phyloP scores from a whole-genome alignment of 1,140 invertebrate species.

The Dolichoris vasculosae region DNA sequence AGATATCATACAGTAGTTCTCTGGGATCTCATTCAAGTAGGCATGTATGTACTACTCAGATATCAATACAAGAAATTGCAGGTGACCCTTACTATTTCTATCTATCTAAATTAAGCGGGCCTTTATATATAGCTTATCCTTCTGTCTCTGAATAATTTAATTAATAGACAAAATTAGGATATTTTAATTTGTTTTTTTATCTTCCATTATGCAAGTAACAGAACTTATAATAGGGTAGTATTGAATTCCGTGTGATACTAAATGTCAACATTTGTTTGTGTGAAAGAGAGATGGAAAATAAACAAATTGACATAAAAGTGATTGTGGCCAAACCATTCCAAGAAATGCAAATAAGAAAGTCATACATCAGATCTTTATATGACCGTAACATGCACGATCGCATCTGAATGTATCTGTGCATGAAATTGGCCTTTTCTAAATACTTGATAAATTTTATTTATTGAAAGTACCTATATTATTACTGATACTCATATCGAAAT shows the following conservation, averaged over 20 bases:
- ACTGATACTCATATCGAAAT: background rate
- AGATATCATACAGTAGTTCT: background rate
- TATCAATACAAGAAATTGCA: slow-evolving; percentile 64
- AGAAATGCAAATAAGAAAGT: slow-evolving; percentile 45
- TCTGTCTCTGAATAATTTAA: slow-evolving; percentile 66
- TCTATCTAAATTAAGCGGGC: slow-evolving; percentile 57
- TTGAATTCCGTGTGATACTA: background rate
- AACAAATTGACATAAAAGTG: too few relatives aligned
- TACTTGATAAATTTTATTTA: background rate
- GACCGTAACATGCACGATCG: background rate
- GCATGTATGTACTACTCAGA: background rate
- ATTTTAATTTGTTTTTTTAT: slow-evolving; percentile 74
- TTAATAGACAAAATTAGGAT: slow-evolving; percentile 75
- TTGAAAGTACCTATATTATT: background rate
- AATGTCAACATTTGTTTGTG: background rate
- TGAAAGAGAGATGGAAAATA: background rate
- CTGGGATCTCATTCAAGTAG: background rate
- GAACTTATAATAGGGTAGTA: background rate
- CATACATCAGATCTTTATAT: slow-evolving; percentile 15
- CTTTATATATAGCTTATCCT: background rate
- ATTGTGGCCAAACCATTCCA: slow-evolving; percentile 24
- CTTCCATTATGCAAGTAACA: slow-evolving; percentile 46
- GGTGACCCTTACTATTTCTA: slow-evolving; percentile 66
- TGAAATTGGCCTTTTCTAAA: background rate
- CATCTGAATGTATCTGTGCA: too few relatives aligned